These are phyloP conservation scores for Dynastes maya DNA, from an alignment of 2,888 invertebrate species.

Conservation along the genomic window DNA sequence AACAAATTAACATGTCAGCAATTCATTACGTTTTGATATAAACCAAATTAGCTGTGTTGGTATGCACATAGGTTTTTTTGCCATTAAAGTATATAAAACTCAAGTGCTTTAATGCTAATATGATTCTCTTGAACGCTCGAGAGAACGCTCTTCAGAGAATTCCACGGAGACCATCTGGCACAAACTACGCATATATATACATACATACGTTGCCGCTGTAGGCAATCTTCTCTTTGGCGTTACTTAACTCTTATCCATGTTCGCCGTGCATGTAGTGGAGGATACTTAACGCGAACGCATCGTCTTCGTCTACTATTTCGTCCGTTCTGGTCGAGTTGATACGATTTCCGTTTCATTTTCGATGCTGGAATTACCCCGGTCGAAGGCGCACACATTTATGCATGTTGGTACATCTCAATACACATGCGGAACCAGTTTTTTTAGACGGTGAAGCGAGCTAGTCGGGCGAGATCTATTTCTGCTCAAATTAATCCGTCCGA, in stretches of 20 bases:
- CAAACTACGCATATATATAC: neutral
- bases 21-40: neutral
- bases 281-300: neutral
- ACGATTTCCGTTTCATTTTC: constrained; percentile 10
- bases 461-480: constrained; percentile 8
- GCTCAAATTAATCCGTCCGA: neutral
- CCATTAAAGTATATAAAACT: neutral
- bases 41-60: neutral
- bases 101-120: neutral
- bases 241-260: constrained; percentile 8
- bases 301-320: neutral
- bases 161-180: constrained; percentile 13
- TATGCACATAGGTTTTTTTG: neutral
- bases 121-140: neutral
- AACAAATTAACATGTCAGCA: neutral
- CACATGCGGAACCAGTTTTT: neutral
- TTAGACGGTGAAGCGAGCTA: neutral
- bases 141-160: neutral
- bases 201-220: neutral
- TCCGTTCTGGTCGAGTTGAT: constrained; percentile 6
- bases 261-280: neutral
- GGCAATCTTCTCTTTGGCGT: neutral
- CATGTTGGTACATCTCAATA: neutral
- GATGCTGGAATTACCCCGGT: neutral
- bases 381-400: neutral